phyloP scores from a whole-genome alignment of 2,113 vertebrate species.

The Brevimyrus niger region DNA sequence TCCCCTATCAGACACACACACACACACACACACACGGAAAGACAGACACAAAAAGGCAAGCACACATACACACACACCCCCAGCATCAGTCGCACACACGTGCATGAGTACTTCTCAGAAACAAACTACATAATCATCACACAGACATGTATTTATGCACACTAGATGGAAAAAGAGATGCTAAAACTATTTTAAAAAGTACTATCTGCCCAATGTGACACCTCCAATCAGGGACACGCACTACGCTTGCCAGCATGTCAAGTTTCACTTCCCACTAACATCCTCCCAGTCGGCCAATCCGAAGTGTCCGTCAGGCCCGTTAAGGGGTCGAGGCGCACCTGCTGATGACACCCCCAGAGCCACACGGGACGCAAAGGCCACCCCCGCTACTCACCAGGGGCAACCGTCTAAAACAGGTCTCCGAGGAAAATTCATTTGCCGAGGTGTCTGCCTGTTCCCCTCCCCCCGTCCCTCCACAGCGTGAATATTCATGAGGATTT shows the following conservation, averaged over 20 bases:
- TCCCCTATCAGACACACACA: background rate
- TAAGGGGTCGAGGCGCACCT: background rate
- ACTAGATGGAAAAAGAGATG: background rate
- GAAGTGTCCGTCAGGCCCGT: background rate
- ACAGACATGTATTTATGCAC: background rate
- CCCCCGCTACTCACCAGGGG: background rate
- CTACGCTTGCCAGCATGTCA: background rate
- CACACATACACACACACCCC: conserved; percentile 13
- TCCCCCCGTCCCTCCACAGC: conserved; percentile 50
- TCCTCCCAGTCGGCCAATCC: background rate
- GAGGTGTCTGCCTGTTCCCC: conserved; percentile 56
- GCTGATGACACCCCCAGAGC: background rate
- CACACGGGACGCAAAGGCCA: background rate
- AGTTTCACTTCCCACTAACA: background rate
- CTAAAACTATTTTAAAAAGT: background rate
- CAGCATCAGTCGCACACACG: background rate
- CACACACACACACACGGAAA: background rate
- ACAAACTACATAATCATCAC: background rate
- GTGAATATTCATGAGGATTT: conserved; percentile 79
- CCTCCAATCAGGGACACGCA: background rate
- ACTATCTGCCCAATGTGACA: background rate
- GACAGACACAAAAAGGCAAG: background rate
- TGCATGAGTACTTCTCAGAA: background rate
- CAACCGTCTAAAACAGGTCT: conserved; percentile 54
- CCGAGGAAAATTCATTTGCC: conserved; percentile 65